These are phyloP conservation scores for Rynchops niger DNA, from an alignment of 2,113 vertebrate genomes.

Conservation along the genomic window DNA sequence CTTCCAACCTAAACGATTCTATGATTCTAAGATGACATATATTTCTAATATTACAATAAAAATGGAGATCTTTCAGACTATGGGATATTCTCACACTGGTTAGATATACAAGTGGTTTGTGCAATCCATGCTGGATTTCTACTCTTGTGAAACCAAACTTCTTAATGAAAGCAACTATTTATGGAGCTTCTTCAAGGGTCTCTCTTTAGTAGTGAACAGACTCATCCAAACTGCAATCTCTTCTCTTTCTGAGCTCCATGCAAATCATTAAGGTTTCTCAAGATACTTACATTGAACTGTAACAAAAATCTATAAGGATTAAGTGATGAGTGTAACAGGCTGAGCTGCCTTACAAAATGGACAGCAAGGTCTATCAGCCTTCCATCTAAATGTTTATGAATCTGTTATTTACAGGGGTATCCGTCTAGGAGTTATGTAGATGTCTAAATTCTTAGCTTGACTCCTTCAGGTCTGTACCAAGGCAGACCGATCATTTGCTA, in stretches of 20 bases:
- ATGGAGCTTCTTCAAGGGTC: not conserved
- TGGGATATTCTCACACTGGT: not conserved
- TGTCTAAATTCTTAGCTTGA: not conserved
- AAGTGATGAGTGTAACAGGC: not conserved
- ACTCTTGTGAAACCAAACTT: not conserved
- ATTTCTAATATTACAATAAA: not conserved
- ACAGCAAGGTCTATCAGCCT: not conserved
- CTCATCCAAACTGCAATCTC: not conserved
- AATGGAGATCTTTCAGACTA: not conserved
- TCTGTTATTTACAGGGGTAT: not conserved
- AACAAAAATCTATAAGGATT: not conserved
- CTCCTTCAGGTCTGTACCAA: not conserved
- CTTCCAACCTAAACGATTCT: not conserved
- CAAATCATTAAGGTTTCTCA: not conserved
- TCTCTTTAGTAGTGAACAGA: not conserved
- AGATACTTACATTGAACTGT: not conserved
- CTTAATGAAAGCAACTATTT: not conserved
- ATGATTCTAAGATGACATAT: not conserved
- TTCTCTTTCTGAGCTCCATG: not conserved
- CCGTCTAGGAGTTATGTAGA: not conserved
- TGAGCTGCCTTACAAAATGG: not conserved
- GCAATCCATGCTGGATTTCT: not conserved
- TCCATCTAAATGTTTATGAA: not conserved
- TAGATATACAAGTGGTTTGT: not conserved
- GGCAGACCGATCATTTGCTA: not conserved